A percentile compares a stretch with the other conserved stretches of the same genome.
Evolutionary conservation across 2,888 invertebrate species (phyloP).

Genomic region (Gymnoscelis rufifasciata): DNA sequence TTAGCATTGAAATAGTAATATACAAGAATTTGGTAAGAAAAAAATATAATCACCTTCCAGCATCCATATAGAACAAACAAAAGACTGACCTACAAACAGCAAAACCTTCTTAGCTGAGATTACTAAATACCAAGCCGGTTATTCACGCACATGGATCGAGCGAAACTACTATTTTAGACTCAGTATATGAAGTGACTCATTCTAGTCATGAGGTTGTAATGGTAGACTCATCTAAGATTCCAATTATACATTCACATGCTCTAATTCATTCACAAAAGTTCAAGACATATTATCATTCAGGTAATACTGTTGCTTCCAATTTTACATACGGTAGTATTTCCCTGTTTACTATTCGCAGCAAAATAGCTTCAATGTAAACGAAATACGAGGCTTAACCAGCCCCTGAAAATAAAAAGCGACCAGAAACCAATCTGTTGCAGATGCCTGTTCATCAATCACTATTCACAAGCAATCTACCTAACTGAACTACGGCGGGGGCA

Average conservation of each 20-base stretch:
- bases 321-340: too few species aligned
- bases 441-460: slow-evolving; percentile 19
- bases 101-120: slow-evolving; percentile 24
- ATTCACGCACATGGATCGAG: slow-evolving; percentile 33
- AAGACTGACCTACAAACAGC: slow-evolving; percentile 24
- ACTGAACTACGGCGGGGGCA: slow-evolving; percentile 16
- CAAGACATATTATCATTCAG: too few species aligned
- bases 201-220: neutral
- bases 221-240: neutral
- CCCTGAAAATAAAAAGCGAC: slow-evolving; percentile 1
- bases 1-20: too few species aligned
- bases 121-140: slow-evolving; percentile 36
- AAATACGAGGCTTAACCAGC: neutral
- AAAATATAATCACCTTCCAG: neutral
- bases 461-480: slow-evolving; percentile 14
- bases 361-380: neutral
- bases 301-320: too few species aligned
- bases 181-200: slow-evolving; percentile 30
- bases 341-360: too few species aligned
- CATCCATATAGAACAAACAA: slow-evolving; percentile 1
- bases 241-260: neutral
- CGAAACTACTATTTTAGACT: slow-evolving; percentile 43
- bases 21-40: too few species aligned
- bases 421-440: slow-evolving; percentile 11
- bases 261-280: neutral